Evolutionary conservation across 2,888 invertebrate species (phyloP).

Genomic region (Scaptomyza tumidula): DNA sequence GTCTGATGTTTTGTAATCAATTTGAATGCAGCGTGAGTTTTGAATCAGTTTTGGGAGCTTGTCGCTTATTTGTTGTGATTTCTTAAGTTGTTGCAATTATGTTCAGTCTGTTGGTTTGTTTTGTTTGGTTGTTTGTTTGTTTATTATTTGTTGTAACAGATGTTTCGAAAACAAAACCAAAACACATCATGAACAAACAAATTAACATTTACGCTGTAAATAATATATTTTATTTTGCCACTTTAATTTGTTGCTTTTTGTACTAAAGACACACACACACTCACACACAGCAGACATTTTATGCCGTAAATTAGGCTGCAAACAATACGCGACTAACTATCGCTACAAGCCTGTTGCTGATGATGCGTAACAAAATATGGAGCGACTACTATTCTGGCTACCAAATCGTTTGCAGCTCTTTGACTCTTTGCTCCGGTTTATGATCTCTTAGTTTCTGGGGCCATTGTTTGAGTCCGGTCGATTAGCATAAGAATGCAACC

Average conservation of each 20-base stretch:
- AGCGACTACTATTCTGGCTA: conserved; percentile 47
- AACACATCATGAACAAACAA: conserved; percentile 22
- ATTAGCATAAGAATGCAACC: conserved; percentile 76
- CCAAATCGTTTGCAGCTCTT: conserved; percentile 38
- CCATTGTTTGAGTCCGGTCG: conserved; percentile 55
- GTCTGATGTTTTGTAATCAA: conserved; percentile 65
- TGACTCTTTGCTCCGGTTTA: conserved; percentile 20
- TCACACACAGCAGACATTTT: conserved; percentile 31
- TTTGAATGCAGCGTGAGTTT: conserved; percentile 70
- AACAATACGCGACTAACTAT: conserved; percentile 70
- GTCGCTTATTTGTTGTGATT: conserved; percentile 75
- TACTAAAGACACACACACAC: conserved; percentile 29
- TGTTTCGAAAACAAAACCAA: conserved; percentile 48
- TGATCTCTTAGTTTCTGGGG: conserved; percentile 37
- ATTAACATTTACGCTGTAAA: conserved; percentile 52
- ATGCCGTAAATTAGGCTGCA: conserved; percentile 55
- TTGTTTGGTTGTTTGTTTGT: conserved; percentile 7
- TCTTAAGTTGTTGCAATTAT: conserved; percentile 78
- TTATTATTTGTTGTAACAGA: conserved; percentile 18
- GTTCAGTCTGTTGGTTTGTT: conserved; percentile 29
- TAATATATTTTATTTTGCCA: conserved; percentile 49
- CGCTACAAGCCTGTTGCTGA: conserved; percentile 39
- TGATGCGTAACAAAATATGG: conserved; percentile 67
- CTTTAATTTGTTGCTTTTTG: conserved; percentile 33
- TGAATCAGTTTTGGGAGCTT: conserved; percentile 45